phyloP scores from a whole-genome alignment of 2,888 invertebrate genomes.

The Allygus modestus region DNA sequence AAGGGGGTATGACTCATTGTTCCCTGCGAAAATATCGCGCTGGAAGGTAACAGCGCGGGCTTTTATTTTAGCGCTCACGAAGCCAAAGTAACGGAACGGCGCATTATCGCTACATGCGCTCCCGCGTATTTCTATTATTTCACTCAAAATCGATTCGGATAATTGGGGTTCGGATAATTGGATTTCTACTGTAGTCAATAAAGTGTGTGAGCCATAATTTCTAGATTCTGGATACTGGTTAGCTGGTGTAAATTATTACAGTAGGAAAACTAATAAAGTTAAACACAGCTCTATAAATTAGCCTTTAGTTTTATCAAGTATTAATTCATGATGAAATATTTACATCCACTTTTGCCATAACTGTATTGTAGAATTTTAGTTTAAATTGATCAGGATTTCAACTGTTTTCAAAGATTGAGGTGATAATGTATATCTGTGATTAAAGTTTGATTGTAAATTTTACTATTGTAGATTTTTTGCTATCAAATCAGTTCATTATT shows the following conservation, averaged over 20 bases:
- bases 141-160: no score
- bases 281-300: background rate
- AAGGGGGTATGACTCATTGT: no score
- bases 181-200: no score
- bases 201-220: no score
- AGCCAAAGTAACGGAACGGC: no score
- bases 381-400: background rate
- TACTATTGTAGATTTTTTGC: background rate
- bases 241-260: slow-evolving; percentile 9
- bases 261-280: background rate
- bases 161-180: no score
- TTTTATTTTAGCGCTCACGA: no score
- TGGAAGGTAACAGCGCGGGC: no score
- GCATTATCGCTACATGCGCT: no score
- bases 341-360: background rate
- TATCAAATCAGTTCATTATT: background rate
- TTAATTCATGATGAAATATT: background rate
- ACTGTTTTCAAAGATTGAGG: background rate
- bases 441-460: slow-evolving; percentile 23
- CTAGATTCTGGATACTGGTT: background rate
- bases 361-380: background rate
- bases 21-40: no score
- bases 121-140: no score
- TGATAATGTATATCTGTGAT: slow-evolving; percentile 41
- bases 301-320: background rate